A percentile compares a stretch with the other conserved stretches of the same genome.
phyloP scores from a whole-genome alignment of 2,797 vertebrate genomes.

The Pelochelys cantorii region DNA sequence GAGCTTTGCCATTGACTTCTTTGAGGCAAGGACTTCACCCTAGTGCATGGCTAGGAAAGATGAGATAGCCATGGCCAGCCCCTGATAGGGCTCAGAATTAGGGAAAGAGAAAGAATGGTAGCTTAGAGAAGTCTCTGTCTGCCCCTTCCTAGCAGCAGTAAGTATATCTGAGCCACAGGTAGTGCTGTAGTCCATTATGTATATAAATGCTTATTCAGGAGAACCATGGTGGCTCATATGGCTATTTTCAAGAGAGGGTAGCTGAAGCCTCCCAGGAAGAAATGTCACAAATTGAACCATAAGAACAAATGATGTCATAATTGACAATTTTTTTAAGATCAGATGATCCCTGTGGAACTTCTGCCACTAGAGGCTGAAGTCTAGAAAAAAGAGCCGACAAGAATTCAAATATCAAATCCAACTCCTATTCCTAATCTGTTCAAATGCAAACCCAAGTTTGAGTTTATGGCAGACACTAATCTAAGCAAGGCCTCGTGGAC shows the following conservation, averaged over 20 bases:
- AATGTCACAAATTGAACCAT: neutral
- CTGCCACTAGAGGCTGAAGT: neutral
- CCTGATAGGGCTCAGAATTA: neutral
- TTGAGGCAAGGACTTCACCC: neutral
- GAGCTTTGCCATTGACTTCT: neutral
- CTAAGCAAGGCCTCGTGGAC: neutral
- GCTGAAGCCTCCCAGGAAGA: neutral
- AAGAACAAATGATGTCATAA: neutral
- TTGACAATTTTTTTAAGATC: neutral
- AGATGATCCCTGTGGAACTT: neutral
- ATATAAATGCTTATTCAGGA: neutral
- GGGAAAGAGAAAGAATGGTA: neutral
- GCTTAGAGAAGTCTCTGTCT: neutral
- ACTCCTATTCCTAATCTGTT: neutral
- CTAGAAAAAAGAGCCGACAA: neutral
- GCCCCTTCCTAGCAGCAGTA: neutral
- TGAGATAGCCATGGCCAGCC: neutral
- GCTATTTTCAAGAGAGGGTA: neutral
- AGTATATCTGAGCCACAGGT: neutral
- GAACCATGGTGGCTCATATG: neutral
- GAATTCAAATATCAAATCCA: neutral
- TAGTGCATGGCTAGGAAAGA: neutral
- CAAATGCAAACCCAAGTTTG: neutral
- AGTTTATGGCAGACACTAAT: neutral
- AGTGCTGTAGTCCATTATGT: neutral